A percentile compares a stretch with the other conserved stretches of the same genome.
phyloP scores from a whole-genome alignment of 2,888 invertebrate genomes.

The Deroplatys truncata region DNA sequence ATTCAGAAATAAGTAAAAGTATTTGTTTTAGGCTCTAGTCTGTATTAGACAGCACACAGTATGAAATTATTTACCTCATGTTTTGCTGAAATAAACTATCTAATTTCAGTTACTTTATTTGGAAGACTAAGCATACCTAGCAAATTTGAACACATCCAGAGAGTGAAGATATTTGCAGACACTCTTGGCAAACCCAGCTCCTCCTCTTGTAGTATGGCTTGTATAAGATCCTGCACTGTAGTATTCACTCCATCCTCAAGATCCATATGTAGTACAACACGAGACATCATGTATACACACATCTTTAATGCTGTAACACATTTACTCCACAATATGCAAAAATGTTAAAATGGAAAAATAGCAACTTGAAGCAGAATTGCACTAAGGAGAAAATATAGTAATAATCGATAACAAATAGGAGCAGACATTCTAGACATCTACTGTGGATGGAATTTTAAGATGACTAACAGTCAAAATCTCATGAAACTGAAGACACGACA shows the following conservation, averaged over 20 bases:
- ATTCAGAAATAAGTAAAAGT: too few relatives aligned
- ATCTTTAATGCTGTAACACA: constrained; percentile 41
- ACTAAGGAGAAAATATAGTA: too few relatives aligned
- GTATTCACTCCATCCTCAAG: constrained; percentile 70
- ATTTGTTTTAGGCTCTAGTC: too few relatives aligned
- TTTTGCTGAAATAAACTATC: too few relatives aligned
- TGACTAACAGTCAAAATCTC: too few relatives aligned
- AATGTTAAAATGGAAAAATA: not conserved
- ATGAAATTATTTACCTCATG: too few relatives aligned
- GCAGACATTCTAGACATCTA: too few relatives aligned
- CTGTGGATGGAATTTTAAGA: too few relatives aligned
- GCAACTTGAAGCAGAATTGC: not conserved
- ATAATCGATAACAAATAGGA: too few relatives aligned
- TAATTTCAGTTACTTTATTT: not conserved
- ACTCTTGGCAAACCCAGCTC: constrained; percentile 73
- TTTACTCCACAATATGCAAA: not conserved
- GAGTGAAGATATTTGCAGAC: constrained; percentile 80
- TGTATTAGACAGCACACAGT: too few relatives aligned
- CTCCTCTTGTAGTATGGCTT: constrained; percentile 65
- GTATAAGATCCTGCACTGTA: constrained; percentile 55
- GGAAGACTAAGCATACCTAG: constrained; percentile 54
- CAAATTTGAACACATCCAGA: constrained; percentile 92
- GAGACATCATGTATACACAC: constrained; percentile 79
- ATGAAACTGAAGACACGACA: too few relatives aligned
- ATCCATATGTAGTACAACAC: constrained; percentile 76